Evolutionary conservation across 2,113 vertebrate species (phyloP), one percentile per base, ranked within the genome.

Genomic region (Dromas ardeola): DNA sequence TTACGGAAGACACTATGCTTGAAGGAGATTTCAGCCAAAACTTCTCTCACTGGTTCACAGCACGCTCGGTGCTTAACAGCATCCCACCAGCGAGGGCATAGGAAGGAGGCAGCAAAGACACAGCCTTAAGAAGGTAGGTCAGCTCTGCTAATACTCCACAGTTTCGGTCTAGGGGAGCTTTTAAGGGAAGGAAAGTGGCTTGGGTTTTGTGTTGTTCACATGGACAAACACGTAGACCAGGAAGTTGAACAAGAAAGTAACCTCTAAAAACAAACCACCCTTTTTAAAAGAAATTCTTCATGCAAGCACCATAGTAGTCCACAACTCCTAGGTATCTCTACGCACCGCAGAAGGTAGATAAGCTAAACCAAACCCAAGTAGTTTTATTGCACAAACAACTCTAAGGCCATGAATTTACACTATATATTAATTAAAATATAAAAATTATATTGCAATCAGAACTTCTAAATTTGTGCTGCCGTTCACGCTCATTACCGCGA

Each of bases 401-500:
- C 18, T 9, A 56, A 81, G 5, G 43, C 50, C 21, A 67, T 40
- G 8, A 52, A 47, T 69, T 78, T 19, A 79, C 18, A 22, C 8
- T 14, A 9, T 8, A 25, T 14, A 66, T n/a, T 49, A 74, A 72
- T 45, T 13, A 47, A 92, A 84, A 36, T 9, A 43, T 40, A 42
- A 49, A 83, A 66, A 21, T 17, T 6, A 6, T 6, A 71, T 2
- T 45, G 18, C 53, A 70, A 56, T 27, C 38, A 14, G 30, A 70
- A 47, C 29, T 73, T 80, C 22, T 53, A 42, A 40, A 78, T 25
- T 34, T 25, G 2, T 38, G 18, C 58, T 49, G 52, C 73, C 18
- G 10, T 22, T 45, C 36, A 17, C 1, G 0, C 25, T 80, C 36
- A 11, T 19, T 30, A 42, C 18, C 18, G 63, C 0, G 0, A 79